Evolutionary conservation across 2,113 vertebrate species (phyloP), one percentile per base, ranked within the genome.

Genomic region (Kryptolebias marmoratus): DNA sequence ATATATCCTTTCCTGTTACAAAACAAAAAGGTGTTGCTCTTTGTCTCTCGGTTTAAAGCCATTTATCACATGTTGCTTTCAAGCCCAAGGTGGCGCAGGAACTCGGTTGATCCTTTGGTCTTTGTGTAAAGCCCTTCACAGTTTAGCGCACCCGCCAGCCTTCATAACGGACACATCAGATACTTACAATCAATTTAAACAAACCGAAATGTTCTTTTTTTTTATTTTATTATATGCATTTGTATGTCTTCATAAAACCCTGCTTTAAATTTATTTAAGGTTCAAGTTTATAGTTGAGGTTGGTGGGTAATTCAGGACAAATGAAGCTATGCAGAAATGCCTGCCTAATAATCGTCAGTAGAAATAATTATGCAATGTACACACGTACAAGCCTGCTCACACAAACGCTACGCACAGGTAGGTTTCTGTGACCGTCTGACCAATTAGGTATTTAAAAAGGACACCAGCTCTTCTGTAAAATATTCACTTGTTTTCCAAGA

Each of bases 381-480:
- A 56, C 28, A 67, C 47, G 32, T 39, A 16, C 18, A 49, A 49
- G 1, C n/a, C 42, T 32, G 5, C 57, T 59, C 7, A 9, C 48
- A 52, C 68, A 28, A 27, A 50, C 36, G 45, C 31, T 53, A 58
- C 30, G 59, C 39, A 58, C 27, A 67, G 22, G 15, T 60, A 56
- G 28, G 2, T 48, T 62, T 81, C 50, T 81, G 78, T 71, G 87
- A 90, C 93, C 70, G 88, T 90, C 73, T 18, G 68, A 84, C 73
- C 87, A 89, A 92, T 90, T 86, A 93, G 88, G 89, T 84, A 91
- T 94, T 95, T 89, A 96, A 90, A 68, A 78, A 86, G 84, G 73
- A 90, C 79, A 91, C 80, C 89, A 75, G 83, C 81, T 76, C 84
- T 73, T 79, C 48, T 84, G 88, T 90, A 92, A 94, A 94, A 93